These are phyloP conservation scores for Bubo scandiacus DNA, from an alignment of 2,113 vertebrate genomes.

Conservation along the genomic window DNA sequence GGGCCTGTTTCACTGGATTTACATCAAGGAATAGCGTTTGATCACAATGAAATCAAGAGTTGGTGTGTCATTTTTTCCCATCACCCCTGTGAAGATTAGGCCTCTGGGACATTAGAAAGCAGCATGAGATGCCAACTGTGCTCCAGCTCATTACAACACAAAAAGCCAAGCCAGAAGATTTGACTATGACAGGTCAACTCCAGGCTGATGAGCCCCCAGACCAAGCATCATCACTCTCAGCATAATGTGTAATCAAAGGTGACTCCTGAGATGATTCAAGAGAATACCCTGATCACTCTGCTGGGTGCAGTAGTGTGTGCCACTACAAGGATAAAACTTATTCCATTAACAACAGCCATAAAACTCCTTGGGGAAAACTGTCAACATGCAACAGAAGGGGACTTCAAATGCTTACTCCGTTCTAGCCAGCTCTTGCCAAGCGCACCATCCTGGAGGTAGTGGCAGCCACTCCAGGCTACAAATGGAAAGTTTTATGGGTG, in stretches of 20 bases:
- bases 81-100: not conserved
- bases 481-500: conserved; percentile 51
- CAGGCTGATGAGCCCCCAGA: not conserved
- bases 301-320: not conserved
- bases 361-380: not conserved
- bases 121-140: not conserved
- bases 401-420: not conserved
- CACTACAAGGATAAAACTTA: not conserved
- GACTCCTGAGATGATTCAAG: not conserved
- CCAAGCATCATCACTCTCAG: not conserved
- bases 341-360: not conserved
- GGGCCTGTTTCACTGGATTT: not conserved
- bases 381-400: not conserved
- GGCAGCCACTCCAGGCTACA: conserved; percentile 1
- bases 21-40: not conserved
- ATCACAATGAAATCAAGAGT: not conserved
- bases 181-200: not conserved
- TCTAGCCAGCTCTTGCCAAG: not conserved
- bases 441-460: not conserved
- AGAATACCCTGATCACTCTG: not conserved
- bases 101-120: not conserved
- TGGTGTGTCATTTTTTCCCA: not conserved
- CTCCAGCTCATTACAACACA: not conserved
- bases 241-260: fast-evolving
- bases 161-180: not conserved